Evolutionary conservation across 2,113 vertebrate species (phyloP).

Genomic region (Poeciliopsis turrubarensis): DNA sequence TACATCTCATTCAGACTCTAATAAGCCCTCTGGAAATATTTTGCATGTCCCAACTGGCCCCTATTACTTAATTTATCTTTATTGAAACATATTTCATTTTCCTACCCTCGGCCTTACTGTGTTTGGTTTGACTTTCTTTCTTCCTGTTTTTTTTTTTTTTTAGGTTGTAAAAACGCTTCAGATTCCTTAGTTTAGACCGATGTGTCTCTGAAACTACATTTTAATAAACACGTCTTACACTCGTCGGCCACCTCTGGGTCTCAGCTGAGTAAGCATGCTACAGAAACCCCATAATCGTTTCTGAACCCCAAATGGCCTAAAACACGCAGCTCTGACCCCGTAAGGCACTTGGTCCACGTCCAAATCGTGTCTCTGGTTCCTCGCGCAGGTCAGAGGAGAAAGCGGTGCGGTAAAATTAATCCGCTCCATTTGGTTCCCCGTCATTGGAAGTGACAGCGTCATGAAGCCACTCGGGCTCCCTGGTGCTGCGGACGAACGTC

Average conservation of each 20-base stretch:
- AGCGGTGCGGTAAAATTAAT: conserved; percentile 65
- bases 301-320: conserved; percentile 63
- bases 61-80: conserved; percentile 38
- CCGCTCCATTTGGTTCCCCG: conserved; percentile 43
- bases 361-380: conserved; percentile 63
- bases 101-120: conserved; percentile 11
- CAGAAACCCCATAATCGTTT: conserved; percentile 66
- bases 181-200: conserved; percentile 17
- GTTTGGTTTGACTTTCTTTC: conserved; percentile 1
- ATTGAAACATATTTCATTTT: conserved; percentile 24
- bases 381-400: conserved; percentile 56
- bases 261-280: conserved; percentile 67
- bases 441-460: conserved; percentile 71
- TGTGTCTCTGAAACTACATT: conserved; percentile 28
- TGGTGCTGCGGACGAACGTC: conserved; percentile 35
- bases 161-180: conserved; percentile 19
- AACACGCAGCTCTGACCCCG: conserved; percentile 56
- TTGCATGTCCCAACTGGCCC: conserved; percentile 41
- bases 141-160: not conserved
- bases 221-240: conserved; percentile 33
- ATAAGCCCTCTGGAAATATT: conserved; percentile 32
- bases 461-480: conserved; percentile 24
- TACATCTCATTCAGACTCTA: conserved; percentile 19
- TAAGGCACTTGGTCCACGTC: conserved; percentile 49
- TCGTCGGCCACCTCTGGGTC: conserved; percentile 33